Evolutionary conservation across 2,113 vertebrate genomes (phyloP), one percentile per base, ranked within the genome.

Genomic region (Deroptyus accipitrinus): DNA sequence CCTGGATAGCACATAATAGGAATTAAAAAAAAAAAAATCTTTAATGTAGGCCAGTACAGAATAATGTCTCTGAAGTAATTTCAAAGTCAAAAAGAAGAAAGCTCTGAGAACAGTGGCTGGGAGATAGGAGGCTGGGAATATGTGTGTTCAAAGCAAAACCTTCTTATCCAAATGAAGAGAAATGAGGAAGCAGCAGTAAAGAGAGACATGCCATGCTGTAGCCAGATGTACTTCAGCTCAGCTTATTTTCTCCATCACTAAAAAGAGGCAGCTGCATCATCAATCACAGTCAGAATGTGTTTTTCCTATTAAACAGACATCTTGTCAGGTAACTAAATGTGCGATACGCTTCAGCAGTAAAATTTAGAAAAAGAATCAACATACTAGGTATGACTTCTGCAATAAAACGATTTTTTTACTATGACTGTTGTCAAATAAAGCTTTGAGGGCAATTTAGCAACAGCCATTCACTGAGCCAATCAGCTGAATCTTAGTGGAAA

Each of bases 91-190:
- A 69, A 91, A 95, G 93, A 97, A 97, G 83, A 97, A 96, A 97
- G 91, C 91, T 83, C 70, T 82, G 92, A 93, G 82, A 97, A 86
- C 90, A 94, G 94, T 63, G 78, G 92, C 92, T 92, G 94, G 94
- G 95, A 93, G 94, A 95, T 63, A 91, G 95, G 91, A 97, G 79
- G 76, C 91, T 90, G 96, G 80, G 92, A 95, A 82, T 94, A 97
- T 95, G 67, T 22, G 31, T 25, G 42, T 88, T 97, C 93, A 96
- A 90, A 97, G 95, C 86, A 95, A 93, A 97, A 42, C 25, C 85
- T 91, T 95, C 90, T 84, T 80, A 89, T 18, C 88, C 88, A 96
- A 96, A 97, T 94, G 95, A 97, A 97, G 97, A 98, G 96, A 94
- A 97, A 98, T 90, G 95, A 98, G 90, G 88, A 81, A 82, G 66